Evolutionary conservation across 1,140 invertebrate genomes (phyloP).

Genomic region (Saccostrea echinata): DNA sequence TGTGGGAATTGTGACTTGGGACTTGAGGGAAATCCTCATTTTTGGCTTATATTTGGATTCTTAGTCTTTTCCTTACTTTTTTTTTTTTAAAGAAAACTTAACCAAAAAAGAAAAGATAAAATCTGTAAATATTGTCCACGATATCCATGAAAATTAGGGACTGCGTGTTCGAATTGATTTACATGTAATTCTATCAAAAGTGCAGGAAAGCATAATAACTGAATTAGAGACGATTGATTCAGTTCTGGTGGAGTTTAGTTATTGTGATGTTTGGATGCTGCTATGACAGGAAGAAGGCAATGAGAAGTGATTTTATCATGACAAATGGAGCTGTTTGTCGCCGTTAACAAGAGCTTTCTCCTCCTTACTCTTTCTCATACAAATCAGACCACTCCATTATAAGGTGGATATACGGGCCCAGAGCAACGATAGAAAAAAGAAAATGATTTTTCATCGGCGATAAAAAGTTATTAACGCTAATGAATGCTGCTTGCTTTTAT

Average conservation of each 20-base stretch:
- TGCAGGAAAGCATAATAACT: conserved; percentile 16
- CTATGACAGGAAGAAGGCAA: not conserved
- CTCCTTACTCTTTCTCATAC: not conserved
- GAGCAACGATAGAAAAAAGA: not conserved
- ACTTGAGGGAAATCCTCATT: too few species aligned
- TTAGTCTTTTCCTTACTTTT: too few species aligned
- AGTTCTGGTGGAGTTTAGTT: not conserved
- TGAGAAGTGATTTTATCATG: conserved; percentile 22
- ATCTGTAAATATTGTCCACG: not conserved
- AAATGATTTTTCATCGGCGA: not conserved
- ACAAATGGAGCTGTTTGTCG: conserved; percentile 12
- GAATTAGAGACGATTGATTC: conserved; percentile 19
- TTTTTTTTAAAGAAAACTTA: too few species aligned
- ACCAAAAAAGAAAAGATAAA: not conserved
- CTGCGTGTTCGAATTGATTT: not conserved
- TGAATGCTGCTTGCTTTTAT: not conserved
- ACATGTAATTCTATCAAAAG: conserved; percentile 3
- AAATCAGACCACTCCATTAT: not conserved
- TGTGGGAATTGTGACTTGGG: too few species aligned
- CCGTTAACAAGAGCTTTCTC: not conserved
- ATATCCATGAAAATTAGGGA: not conserved
- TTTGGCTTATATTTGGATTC: too few species aligned
- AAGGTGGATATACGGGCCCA: not conserved
- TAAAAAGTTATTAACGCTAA: not conserved
- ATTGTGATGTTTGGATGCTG: not conserved